Base-by-base conservation (phyloP, 1,140 invertebrate genomes). In the Eurosta solidaginis region DNA sequence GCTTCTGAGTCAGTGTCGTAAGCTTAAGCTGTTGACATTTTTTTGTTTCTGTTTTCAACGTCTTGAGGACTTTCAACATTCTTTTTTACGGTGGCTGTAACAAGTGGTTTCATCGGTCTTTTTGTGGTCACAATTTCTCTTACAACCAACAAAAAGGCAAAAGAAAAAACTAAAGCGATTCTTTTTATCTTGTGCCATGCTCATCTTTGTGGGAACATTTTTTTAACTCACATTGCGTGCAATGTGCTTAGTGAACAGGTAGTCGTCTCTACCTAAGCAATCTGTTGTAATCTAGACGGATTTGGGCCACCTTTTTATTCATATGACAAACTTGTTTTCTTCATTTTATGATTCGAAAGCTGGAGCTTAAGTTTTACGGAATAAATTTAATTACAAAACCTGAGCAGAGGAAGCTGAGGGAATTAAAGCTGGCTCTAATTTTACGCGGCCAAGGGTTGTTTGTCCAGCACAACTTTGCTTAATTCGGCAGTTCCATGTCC, bases 251-350 rank as follows among this genome's bases (percentile, higher is more conserved):
- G 29, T 33, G 12, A n/a, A 29, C 73, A 74, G 73, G 73, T 47
- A 74, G 73, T n/a, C 73, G 22, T 5, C 25, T 40, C 59, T 7
- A 29, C 59, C 33, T 33, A 33, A 22, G 42, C 45, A 74, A 74
- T 74, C 73, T 74, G 73, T 74, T 74, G 73, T 74, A 74, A 74
- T 74, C 73, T 74, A 74, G 45, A 74, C 44, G 42, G 22, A 17
- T 74, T 74, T 74, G 25, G 40, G 73, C 45, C 44, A 47, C 40
- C 73, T 74, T 74, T 74, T 40, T 20, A 5, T 47, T 10, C 22
- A 74, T 29, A 42, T 22, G 29, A 27, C 59, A 2, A 44, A 25
- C 17, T n/a, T 44, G 7, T 44, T 14, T 74, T 44, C 36, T 74
- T 33, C 2, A 10, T 20, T 74, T 42, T 44, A 29, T 17, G 36